These are phyloP conservation scores for Incurvaria masculella DNA, from an alignment of 2,888 invertebrate species.

Conservation along the genomic window DNA sequence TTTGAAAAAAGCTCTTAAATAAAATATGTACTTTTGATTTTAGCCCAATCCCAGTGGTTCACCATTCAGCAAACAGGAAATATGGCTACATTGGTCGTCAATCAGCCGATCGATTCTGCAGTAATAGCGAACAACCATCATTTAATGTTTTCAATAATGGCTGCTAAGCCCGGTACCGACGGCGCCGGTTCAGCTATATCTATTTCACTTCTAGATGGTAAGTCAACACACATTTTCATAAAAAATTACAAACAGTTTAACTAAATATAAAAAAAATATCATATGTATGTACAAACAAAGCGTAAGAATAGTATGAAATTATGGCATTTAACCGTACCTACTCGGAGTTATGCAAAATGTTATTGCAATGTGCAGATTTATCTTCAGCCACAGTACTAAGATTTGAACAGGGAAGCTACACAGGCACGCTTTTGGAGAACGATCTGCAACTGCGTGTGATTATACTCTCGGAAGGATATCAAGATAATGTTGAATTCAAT, in stretches of 20 bases:
- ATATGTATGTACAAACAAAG: no score
- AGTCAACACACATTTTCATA: no score
- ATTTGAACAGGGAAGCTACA: slow-evolving; percentile 29
- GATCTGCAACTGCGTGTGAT: slow-evolving; percentile 23
- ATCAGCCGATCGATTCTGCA: slow-evolving; percentile 16
- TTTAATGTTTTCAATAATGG: slow-evolving; percentile 1
- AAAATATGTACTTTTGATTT: no score
- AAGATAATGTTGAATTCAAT: slow-evolving; percentile 22
- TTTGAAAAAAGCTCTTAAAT: no score
- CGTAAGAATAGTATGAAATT: no score
- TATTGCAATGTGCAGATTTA: slow-evolving; percentile 25
- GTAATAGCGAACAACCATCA: slow-evolving; percentile 18
- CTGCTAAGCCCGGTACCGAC: neutral
- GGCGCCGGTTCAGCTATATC: neutral
- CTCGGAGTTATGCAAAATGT: neutral
- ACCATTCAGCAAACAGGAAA: slow-evolving; percentile 12
- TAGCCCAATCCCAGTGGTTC: slow-evolving; percentile 20
- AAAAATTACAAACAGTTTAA: no score
- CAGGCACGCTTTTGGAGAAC: slow-evolving; percentile 23
- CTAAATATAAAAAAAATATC: no score
- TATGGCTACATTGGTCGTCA: slow-evolving; percentile 12
- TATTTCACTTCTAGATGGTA: slow-evolving; percentile 1
- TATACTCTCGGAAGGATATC: slow-evolving; percentile 26
- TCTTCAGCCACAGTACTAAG: slow-evolving; percentile 26
- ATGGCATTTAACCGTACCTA: no score